Percentiles rank a stretch among this genome's conserved stretches.
These are phyloP conservation scores for Lepetodrilus schrolli DNA, from an alignment of 2,888 invertebrate species.

Conservation along the genomic window DNA sequence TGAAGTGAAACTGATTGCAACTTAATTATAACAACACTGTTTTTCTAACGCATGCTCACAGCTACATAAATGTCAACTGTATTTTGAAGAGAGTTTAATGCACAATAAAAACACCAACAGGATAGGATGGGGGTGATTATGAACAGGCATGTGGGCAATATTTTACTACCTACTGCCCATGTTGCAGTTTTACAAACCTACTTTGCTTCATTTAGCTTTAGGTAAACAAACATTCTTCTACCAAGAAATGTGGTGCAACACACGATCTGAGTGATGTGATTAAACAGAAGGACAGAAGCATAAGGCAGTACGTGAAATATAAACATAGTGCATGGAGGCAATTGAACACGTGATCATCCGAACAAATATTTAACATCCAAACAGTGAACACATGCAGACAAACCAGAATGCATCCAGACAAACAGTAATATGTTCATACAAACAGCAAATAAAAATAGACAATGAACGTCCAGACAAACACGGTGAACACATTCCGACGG, in stretches of 20 bases:
- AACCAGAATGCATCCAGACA: no score
- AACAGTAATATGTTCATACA: no score
- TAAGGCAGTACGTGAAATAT: no score
- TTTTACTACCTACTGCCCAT: neutral
- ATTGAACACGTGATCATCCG: no score
- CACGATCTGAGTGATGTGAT: neutral
- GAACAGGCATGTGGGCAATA: neutral
- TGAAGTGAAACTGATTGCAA: constrained; percentile 2
- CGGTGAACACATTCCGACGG: no score
- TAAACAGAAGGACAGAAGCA: neutral
- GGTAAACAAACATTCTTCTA: neutral
- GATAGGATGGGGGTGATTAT: neutral
- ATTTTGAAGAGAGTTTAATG: constrained; percentile 7
- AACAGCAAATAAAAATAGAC: no score
- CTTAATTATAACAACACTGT: neutral
- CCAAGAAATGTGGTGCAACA: neutral
- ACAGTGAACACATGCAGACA: no score
- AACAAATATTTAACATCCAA: no score
- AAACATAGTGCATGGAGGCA: no score
- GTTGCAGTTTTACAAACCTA: neutral
- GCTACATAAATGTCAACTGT: neutral
- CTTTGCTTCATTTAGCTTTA: neutral
- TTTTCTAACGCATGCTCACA: constrained; percentile 5
- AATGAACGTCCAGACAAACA: no score
- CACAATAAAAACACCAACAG: neutral